Conservation (phyloP, 2,797 vertebrate species). For the Gallinago stenura region DNA sequence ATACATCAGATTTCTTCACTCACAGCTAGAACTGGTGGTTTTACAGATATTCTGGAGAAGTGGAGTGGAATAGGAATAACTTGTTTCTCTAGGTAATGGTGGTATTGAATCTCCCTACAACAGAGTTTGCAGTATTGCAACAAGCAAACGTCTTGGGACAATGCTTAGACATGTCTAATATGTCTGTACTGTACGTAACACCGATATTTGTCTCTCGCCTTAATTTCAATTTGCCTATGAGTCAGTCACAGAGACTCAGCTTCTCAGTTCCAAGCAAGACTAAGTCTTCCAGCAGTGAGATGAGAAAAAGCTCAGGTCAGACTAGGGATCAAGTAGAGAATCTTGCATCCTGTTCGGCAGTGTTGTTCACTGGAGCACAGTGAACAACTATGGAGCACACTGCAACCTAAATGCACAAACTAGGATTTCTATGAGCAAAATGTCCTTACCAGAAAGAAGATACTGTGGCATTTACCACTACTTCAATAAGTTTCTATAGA, state of each 20-base stretch:
- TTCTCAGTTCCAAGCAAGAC: neutral
- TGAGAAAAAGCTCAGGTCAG: neutral
- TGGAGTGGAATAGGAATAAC: neutral
- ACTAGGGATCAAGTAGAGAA: neutral
- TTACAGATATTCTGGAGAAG: neutral
- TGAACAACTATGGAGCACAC: no score
- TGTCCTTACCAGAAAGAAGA: neutral
- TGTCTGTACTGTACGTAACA: neutral
- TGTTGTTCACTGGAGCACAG: neutral
- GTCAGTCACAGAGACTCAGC: neutral
- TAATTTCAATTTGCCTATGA: neutral
- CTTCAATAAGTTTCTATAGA: neutral
- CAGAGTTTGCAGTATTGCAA: neutral
- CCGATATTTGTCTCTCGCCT: neutral
- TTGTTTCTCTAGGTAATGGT: neutral
- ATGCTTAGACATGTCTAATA: neutral
- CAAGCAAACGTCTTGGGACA: neutral
- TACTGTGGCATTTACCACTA: neutral
- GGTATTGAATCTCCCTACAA: neutral
- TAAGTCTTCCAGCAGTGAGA: neutral
- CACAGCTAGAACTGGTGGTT: neutral
- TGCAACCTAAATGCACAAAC: neutral
- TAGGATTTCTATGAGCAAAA: neutral
- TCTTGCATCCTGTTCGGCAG: fast-evolving
- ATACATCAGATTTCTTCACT: neutral